A percentile compares a stretch with the other conserved stretches of the same genome.
phyloP scores from a whole-genome alignment of 2,797 vertebrate genomes.

The Ciconia nigra region DNA sequence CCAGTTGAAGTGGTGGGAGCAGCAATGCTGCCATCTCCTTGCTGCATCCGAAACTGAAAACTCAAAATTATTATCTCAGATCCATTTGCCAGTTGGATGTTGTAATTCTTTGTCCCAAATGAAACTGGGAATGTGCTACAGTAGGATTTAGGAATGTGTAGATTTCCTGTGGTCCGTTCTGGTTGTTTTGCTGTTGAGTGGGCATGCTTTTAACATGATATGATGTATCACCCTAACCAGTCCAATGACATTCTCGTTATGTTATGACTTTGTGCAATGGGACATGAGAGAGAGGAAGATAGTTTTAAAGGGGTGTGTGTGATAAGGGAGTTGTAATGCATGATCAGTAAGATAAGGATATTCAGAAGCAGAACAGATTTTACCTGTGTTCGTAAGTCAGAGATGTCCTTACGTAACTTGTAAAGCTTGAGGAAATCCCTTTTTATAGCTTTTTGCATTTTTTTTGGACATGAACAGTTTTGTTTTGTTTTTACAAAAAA shows the following conservation, averaged over 20 bases:
- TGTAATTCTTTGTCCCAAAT: background rate
- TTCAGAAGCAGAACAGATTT: background rate
- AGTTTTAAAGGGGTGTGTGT: background rate
- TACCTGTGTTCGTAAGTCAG: background rate
- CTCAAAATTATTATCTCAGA: background rate
- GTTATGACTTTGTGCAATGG: background rate
- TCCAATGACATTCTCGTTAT: background rate
- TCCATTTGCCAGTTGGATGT: background rate
- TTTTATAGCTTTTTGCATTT: background rate
- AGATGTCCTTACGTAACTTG: background rate
- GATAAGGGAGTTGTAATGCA: background rate
- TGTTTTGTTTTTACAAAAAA: background rate
- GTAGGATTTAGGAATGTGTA: background rate
- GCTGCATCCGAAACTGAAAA: background rate
- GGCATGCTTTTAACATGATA: background rate
- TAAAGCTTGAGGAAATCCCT: background rate
- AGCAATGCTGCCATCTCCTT: rapidly evolving
- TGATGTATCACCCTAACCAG: background rate
- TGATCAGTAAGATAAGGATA: background rate
- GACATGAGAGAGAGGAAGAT: background rate
- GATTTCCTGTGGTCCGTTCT: background rate
- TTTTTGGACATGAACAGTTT: background rate
- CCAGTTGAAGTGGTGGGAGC: background rate
- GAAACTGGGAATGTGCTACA: background rate
- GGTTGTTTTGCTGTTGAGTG: background rate